These are phyloP conservation scores for Parnassius apollo DNA, from an alignment of 2,888 invertebrate genomes.

Conservation along the genomic window DNA sequence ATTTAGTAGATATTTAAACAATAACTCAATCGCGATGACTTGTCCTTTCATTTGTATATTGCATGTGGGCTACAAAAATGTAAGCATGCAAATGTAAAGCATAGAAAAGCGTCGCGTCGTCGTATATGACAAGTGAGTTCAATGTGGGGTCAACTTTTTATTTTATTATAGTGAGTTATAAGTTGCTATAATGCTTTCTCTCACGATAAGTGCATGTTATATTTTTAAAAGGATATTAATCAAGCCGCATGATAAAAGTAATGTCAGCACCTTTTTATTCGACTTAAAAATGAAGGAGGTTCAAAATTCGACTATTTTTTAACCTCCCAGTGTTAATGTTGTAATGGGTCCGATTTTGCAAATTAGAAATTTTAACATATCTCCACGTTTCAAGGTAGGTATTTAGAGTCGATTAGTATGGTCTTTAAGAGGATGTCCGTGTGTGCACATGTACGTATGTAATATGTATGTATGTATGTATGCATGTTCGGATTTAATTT, in stretches of 20 bases:
- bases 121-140: slow-evolving; percentile 13
- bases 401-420: no score
- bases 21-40: slow-evolving; percentile 11
- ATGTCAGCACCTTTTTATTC: no score
- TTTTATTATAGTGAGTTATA: slow-evolving; percentile 19
- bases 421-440: no score
- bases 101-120: slow-evolving; percentile 10
- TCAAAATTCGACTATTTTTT: no score
- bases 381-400: no score
- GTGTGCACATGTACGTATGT: no score
- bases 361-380: no score
- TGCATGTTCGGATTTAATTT: no score
- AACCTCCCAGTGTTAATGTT: no score
- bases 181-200: slow-evolving; percentile 10
- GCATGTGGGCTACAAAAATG: slow-evolving; percentile 16
- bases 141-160: slow-evolving; percentile 15
- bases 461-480: no score
- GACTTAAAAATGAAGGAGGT: no score
- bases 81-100: slow-evolving; percentile 5
- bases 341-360: no score
- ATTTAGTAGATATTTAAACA: slow-evolving; percentile 1
- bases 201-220: not conserved
- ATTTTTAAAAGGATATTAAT: not conserved
- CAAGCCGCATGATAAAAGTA: not conserved
- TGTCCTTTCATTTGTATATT: slow-evolving; percentile 15